Evolutionary conservation across 2,888 invertebrate species (phyloP).

Genomic region (Heliconius aoede): DNA sequence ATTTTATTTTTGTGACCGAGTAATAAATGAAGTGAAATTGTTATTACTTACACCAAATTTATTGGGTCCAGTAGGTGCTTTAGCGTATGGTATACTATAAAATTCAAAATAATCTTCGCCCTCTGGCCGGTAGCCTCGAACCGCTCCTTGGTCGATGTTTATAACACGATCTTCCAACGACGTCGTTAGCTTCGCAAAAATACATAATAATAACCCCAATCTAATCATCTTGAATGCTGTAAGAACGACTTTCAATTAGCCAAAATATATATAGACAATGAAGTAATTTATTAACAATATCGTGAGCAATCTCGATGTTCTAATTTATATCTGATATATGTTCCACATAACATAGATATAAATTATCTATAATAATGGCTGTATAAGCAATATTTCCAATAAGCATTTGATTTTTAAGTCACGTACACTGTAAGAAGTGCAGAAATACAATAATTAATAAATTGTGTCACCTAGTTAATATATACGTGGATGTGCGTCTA

Average conservation of each 20-base stretch:
- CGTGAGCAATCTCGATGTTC: no score
- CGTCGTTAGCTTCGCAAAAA: background rate
- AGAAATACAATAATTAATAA: no score
- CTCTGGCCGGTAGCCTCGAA: conserved; percentile 56
- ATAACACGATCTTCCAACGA: conserved; percentile 45
- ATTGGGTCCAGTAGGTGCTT: conserved; percentile 58
- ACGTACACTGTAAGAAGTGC: no score
- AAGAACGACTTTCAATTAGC: background rate
- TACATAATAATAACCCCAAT: background rate
- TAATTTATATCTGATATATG: no score
- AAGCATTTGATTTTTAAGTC: no score
- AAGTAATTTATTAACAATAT: background rate
- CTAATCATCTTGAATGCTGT: background rate
- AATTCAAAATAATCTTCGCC: conserved; percentile 54
- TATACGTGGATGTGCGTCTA: no score
- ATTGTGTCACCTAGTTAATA: no score
- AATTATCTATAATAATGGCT: no score
- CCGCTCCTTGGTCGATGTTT: conserved; percentile 55
- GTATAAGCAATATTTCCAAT: no score
- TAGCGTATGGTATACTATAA: conserved; percentile 66
- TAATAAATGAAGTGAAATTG: background rate
- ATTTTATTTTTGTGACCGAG: no score
- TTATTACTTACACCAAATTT: conserved; percentile 53
- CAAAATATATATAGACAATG: background rate
- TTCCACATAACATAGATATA: no score